phyloP scores from a whole-genome alignment of 2,113 vertebrate genomes.

The Microcebus griseorufus region DNA sequence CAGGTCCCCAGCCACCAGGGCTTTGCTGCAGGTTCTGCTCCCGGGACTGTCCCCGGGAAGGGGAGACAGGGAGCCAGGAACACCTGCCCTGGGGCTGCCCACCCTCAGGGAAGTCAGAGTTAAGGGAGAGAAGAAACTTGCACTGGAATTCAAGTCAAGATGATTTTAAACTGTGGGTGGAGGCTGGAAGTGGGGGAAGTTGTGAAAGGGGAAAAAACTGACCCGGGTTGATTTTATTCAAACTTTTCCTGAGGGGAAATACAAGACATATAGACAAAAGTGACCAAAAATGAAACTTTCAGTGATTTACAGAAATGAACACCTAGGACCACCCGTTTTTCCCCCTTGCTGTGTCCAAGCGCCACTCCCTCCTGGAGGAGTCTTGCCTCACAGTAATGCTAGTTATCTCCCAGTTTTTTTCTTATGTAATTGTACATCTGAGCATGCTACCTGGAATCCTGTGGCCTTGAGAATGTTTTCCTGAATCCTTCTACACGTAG shows the following conservation, averaged over 20 bases:
- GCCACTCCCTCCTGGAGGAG: too few relatives aligned
- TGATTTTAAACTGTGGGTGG: neutral
- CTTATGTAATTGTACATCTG: neutral
- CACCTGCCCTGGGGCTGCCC: too few relatives aligned
- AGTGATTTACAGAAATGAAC: neutral
- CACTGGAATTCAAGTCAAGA: neutral
- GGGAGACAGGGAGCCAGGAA: fast-evolving
- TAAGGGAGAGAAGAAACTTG: neutral
- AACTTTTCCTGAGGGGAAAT: fast-evolving
- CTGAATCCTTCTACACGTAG: neutral
- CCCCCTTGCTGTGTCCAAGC: fast-evolving
- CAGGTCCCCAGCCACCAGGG: fast-evolving
- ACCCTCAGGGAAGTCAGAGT: neutral
- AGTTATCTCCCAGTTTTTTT: neutral
- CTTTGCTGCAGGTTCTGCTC: neutral
- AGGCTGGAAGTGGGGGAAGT: too few relatives aligned
- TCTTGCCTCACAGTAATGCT: neutral
- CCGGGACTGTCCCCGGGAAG: fast-evolving
- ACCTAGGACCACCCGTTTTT: too few relatives aligned
- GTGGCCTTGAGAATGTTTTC: neutral
- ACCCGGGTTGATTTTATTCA: neutral
- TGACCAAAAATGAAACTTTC: neutral
- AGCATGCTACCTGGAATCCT: neutral
- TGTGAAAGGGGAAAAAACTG: neutral
- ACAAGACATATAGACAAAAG: neutral